Base-by-base conservation (phyloP, 2,113 vertebrate genomes). In the Haliaeetus leucogaster region DNA sequence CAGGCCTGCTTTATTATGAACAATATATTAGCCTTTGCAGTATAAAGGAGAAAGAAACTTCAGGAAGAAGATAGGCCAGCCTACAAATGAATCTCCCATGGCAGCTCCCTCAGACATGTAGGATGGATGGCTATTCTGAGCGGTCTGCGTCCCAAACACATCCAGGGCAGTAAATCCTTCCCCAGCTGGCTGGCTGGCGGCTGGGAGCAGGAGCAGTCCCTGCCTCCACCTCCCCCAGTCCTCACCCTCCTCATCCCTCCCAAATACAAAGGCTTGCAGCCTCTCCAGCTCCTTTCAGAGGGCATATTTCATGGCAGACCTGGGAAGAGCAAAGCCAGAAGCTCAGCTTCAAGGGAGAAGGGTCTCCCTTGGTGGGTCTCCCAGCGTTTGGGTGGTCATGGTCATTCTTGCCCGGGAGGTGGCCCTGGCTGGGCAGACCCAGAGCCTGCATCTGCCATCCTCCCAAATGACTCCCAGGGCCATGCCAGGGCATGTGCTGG, bases 1-100 rank as follows among this genome's bases (percentile, higher is more conserved):
- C 74, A 93, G 94, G 42, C 65, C 73, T 5, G 0, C 73, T 96
- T 97, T 96, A 90, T 93, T 82, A 92, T 86, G 55, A 93, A 86
- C 74, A 94, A 93, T 94, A 80, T 88, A 94, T 97, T 96, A 91
- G 82, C 88, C 45, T 87, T 96, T 71, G 43, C 74, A 92, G 81
- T 42, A 84, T 59, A 88, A 97, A 94, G 71, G 87, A 91, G 67
- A 97, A 94, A 80, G 84, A 85, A 86, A 86, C n/a, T 62, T 40
- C 45, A 82, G 84, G 45, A 92, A 95, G 81, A 83, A 81, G 63
- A 78, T 78, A 83, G 72, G 36, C 42, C 0, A 3, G 59, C 85
- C 96, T 94, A 88, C 84, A 96, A 94, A 92, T 95, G 82, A 85
- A 65, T 81, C 32, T 94, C 80, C 67, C 4, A 6, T 66, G 67